phyloP scores from a whole-genome alignment of 1,140 invertebrate genomes.

The Halyomorpha halys region DNA sequence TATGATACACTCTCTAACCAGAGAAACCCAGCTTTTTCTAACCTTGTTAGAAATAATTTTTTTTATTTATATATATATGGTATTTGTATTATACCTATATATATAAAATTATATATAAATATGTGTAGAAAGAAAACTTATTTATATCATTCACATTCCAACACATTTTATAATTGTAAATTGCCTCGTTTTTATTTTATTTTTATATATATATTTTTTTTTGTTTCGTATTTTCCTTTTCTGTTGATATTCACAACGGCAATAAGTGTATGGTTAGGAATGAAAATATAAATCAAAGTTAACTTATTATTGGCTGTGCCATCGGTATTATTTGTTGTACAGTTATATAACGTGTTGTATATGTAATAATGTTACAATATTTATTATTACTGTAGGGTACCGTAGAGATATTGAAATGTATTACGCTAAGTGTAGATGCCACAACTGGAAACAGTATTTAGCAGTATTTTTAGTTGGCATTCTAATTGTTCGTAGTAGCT shows the following conservation, averaged over 20 bases:
- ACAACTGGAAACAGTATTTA: slow-evolving; percentile 1
- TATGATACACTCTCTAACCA: too few relatives aligned
- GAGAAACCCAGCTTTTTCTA: too few relatives aligned
- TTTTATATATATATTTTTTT: background rate
- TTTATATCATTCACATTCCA: slow-evolving; percentile 1
- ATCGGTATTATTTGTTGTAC: slow-evolving; percentile 22
- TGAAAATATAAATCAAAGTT: slow-evolving; percentile 9
- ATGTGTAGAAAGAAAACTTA: slow-evolving; percentile 5
- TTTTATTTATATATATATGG: background rate
- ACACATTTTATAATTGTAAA: background rate
- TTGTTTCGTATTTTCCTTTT: background rate
- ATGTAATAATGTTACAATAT: slow-evolving; percentile 6
- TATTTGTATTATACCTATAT: background rate
- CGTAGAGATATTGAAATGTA: too few relatives aligned
- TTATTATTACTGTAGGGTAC: background rate
- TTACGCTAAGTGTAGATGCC: too few relatives aligned
- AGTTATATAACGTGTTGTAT: slow-evolving; percentile 10
- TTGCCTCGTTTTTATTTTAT: background rate
- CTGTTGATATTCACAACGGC: slow-evolving; percentile 18
- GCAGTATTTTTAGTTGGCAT: slow-evolving; percentile 1
- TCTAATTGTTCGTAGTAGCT: slow-evolving; percentile 8
- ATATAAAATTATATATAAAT: background rate
- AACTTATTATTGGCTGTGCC: slow-evolving; percentile 24
- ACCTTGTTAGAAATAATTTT: background rate
- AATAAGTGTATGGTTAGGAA: slow-evolving; percentile 18